Evolutionary conservation across 1,140 invertebrate species (phyloP), one percentile per base, ranked within the genome.

Genomic region (Microplitis mediator): DNA sequence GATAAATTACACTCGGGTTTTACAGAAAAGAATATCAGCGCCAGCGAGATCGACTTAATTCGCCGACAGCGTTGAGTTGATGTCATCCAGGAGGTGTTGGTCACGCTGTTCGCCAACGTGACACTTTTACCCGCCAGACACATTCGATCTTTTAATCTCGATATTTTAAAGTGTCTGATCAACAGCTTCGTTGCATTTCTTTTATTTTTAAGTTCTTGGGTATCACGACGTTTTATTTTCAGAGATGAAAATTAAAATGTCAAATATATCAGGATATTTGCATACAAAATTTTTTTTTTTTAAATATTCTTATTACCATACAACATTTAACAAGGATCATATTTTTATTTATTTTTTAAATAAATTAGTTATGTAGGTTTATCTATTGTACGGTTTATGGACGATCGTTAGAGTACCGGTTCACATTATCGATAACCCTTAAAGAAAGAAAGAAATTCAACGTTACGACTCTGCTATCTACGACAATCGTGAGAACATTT

Each of bases 121-220:
- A 16, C 56, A 75, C 69, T 58, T 35, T 35, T 64, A 3, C 61
- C 73, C 62, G 4, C 36, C 16, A 67, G 73, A 64, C 36, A 63
- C 9, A 52, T 68, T 60, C 73, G 76, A 78, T 74, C 74, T 73
- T 79, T 79, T 74, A 78, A 81, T 80, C 78, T 76, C 75, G 73
- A 79, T 80, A 77, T 81, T 73, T 82, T 71, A 79, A 74, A 70
- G 74, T 50, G 61, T 65, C 52, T 61, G 32, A 73, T 69, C 51
- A 73, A 72, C 64, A 65, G 63, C 36, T 34, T 34, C 35, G 58
- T 60, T 60, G 34, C 61, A 45, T 63, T 60, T 60, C 31, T 60
- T 60, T 32, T 63, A 13, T 2, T 35, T 39, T 39, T n/a, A 35
- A 35, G 34, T 4, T 35, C 35, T n/a, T 9, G 14, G 9, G 13